Evolutionary conservation across 2,797 vertebrate species (phyloP).

Genomic region (Notoglanidium macrostoma): DNA sequence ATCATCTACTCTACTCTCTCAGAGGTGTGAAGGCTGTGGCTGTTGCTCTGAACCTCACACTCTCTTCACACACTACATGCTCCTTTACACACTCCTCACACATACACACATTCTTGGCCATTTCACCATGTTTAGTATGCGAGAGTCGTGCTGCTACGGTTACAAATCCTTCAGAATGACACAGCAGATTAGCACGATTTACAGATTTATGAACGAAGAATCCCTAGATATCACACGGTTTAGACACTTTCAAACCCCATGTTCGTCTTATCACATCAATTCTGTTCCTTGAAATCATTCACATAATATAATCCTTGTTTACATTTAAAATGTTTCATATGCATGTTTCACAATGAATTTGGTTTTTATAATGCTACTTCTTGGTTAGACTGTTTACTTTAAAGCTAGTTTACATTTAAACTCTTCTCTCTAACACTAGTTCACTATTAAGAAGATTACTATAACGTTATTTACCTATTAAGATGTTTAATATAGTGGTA

Average conservation of each 20-base stretch:
- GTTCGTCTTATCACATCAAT: not conserved
- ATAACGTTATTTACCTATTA: not conserved
- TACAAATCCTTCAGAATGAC: conserved; percentile 33
- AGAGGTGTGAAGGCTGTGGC: conserved; percentile 15
- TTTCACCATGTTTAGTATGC: conserved; percentile 15
- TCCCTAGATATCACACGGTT: not conserved
- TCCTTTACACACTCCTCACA: not conserved
- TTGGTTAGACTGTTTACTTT: not conserved
- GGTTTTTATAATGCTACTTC: not conserved
- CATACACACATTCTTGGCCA: not conserved
- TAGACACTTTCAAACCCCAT: not conserved
- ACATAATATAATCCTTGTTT: not conserved
- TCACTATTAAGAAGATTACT: not conserved
- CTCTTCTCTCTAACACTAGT: not conserved
- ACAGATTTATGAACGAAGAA: not conserved
- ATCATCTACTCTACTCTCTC: conserved; percentile 27
- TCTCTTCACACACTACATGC: not conserved
- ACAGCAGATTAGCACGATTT: conserved; percentile 7
- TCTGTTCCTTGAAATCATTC: not conserved
- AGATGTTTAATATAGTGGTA: not conserved
- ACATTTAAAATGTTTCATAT: not conserved
- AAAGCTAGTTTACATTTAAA: not conserved
- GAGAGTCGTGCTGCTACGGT: not conserved
- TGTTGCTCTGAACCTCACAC: conserved; percentile 24
- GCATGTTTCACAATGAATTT: not conserved